Base-by-base conservation (phyloP, 2,797 vertebrate genomes). In the Tarsius wallacei region DNA sequence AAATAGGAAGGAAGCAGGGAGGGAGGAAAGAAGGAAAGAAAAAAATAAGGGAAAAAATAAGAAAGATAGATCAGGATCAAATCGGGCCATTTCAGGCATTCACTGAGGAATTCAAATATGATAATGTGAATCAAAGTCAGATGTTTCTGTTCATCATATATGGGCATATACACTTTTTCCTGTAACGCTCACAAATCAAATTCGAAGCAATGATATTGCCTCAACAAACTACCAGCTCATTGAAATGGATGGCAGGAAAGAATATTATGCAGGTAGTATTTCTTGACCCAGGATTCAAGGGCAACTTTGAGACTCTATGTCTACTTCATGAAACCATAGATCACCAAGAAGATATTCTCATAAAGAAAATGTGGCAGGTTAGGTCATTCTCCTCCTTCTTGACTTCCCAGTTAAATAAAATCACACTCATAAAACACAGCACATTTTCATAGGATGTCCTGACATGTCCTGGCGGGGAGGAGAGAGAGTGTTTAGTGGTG, bases 301-400 rank as follows among this genome's bases (percentile, higher is more conserved):
- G 93, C 90, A 97, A 86, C 74, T 85, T 13, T 97, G 96, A 98
- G 98, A 91, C 57, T 94, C 51, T 97, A 77, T 94, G 81, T 97
- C 98, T 98, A 90, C 80, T 97, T 7, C 0, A 73, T 96, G 90
- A 97, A 98, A 91, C 82, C 49, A 94, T 95, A 97, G 90, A 97
- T 98, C 96, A 97, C 33, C 83, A 95, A 94, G 90, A 96, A 97
- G 97, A 97, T 96, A 87, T 96, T 97, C 97, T 97, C 97, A 97
- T 97, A 97, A 98, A 98, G 97, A 97, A 98, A 97, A 96, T 55
- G 68, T 98, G 96, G 96, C 96, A 98, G 96, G 33, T 95, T 97
- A 96, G 93, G 71, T 98, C 97, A 95, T 97, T 93, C 81, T 98
- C 76, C 83, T 97, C 77, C 71, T 97, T 91, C 94, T 24, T 84